Base-by-base conservation (phyloP, 92 coral and sea anemone genomes). In the Epizoanthus fatuus region DNA sequence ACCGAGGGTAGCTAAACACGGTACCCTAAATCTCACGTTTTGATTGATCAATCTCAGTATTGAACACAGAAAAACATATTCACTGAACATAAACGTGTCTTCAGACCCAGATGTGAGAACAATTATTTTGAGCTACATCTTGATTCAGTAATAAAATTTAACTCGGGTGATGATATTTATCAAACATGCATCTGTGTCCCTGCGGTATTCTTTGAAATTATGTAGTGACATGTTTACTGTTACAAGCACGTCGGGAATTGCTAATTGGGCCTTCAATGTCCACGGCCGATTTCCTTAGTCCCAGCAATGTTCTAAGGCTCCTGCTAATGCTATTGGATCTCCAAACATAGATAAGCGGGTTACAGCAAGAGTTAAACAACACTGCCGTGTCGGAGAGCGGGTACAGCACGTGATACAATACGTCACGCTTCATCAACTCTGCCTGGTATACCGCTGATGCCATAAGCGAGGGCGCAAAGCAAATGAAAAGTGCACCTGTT, bases 341-440 rank as follows among this genome's bases (percentile, higher is more conserved):
- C n/a, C 92, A 84, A 1, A 94, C 93, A 79, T 94, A 94, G 25
- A 94, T 79, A 13, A 94, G 54, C 2, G 97, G 97, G 66, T 94
- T 92, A 42, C 89, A 81, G 12, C 91, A 66, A 6, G 97, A 90
- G 74, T 81, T 91, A 0, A 94, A 72, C 77, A 94, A 25, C 19
- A 86, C 91, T 4, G 94, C 92, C 3, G 89, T 64, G 49, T 94
- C 95, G 16, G 97, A 85, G 15, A 94, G 83, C 14, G 97, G 97
- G 51, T 94, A 91, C 44, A 94, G 62, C 63, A 94, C 66, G 63
- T 94, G 97, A 53, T 77, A 91, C 4, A 94, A 37, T 8, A 81
- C 86, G 60, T 75, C 81, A 32, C 19, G 13, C 44, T 63, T 80
- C 13, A 85, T 54, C 8, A 79, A 51, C 39, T 73, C 58, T 12